Percentiles rank a stretch among this genome's conserved stretches.
These are phyloP conservation scores for Paramormyrops kingsleyae DNA, from an alignment of 2,113 vertebrate genomes.

Conservation along the genomic window DNA sequence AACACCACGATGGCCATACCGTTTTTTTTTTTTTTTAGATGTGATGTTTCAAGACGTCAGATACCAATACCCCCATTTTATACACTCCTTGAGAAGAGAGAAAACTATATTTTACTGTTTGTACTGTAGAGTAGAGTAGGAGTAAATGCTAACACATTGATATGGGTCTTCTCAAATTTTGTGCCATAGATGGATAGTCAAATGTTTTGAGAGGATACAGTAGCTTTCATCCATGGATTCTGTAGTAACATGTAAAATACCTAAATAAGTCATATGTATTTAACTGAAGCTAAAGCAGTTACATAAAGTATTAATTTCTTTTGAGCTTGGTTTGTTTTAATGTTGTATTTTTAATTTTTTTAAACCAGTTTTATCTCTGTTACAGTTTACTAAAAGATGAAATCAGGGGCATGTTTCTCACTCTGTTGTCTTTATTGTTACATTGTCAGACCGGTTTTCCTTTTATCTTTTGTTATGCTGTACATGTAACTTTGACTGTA, in stretches of 20 bases:
- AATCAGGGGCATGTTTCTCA: slow-evolving; percentile 33
- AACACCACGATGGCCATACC: neutral
- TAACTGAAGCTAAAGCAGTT: neutral
- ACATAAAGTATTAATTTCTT: slow-evolving; percentile 4
- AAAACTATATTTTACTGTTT: slow-evolving; percentile 22
- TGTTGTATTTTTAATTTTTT: slow-evolving; percentile 35
- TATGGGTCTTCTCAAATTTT: slow-evolving; percentile 13
- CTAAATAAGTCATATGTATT: slow-evolving; percentile 5
- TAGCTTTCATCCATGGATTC: slow-evolving; percentile 9
- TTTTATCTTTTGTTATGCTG: slow-evolving; percentile 11
- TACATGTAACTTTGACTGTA: slow-evolving; percentile 19
- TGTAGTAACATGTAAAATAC: slow-evolving; percentile 20
- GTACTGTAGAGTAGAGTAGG: slow-evolving; percentile 21
- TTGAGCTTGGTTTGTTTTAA: slow-evolving; percentile 25
- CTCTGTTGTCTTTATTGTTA: neutral
- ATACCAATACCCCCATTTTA: slow-evolving; percentile 16
- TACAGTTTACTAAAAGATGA: slow-evolving; percentile 37
- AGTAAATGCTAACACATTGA: slow-evolving; percentile 20
- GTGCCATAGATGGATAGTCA: slow-evolving; percentile 19
- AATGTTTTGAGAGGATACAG: neutral
- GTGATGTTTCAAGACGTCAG: neutral
- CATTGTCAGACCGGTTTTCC: slow-evolving; percentile 31
- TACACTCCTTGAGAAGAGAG: neutral
- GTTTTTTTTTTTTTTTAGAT: neutral
- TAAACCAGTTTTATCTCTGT: slow-evolving; percentile 14